Conservation (phyloP, 2,113 vertebrate species). For the Phaethornis superciliosus region DNA sequence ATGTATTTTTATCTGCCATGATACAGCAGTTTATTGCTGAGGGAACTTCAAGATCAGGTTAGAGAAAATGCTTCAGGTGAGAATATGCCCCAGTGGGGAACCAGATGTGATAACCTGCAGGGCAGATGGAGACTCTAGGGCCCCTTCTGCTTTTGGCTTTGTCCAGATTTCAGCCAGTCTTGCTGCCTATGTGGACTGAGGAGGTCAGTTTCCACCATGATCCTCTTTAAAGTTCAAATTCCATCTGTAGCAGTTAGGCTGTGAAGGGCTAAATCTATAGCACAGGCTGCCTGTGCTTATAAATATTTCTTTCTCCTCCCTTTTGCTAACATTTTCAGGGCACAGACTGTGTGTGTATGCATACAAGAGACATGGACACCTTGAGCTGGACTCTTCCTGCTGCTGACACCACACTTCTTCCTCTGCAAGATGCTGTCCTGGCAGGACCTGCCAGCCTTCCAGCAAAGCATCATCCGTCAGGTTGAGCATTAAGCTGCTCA, state of each 20-base stretch:
- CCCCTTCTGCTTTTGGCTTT: not conserved
- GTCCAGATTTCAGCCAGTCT: not conserved
- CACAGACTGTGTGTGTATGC: not conserved
- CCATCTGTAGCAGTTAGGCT: not conserved
- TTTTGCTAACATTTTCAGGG: not conserved
- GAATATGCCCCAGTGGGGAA: not conserved
- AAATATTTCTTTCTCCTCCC: not conserved
- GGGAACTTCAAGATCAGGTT: not conserved
- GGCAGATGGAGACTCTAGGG: not conserved
- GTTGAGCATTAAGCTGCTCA: slow-evolving; percentile 46
- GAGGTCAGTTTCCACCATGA: not conserved
- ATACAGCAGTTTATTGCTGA: not conserved
- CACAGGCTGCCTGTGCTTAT: not conserved
- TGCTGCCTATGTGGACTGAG: not conserved
- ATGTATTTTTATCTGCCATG: not conserved
- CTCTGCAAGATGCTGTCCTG: slow-evolving; percentile 42
- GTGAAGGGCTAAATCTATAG: not conserved
- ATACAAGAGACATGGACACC: not conserved
- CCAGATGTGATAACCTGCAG: not conserved
- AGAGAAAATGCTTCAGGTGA: not conserved
- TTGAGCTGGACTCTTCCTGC: slow-evolving; percentile 13
- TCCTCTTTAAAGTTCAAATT: not conserved
- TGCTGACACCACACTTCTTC: slow-evolving; percentile 53
- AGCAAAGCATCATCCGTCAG: slow-evolving; percentile 3
- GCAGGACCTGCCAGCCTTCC: slow-evolving; percentile 48